Conservation (phyloP, 2,888 invertebrate species). For the Sinodicranocentrus sp. region DNA sequence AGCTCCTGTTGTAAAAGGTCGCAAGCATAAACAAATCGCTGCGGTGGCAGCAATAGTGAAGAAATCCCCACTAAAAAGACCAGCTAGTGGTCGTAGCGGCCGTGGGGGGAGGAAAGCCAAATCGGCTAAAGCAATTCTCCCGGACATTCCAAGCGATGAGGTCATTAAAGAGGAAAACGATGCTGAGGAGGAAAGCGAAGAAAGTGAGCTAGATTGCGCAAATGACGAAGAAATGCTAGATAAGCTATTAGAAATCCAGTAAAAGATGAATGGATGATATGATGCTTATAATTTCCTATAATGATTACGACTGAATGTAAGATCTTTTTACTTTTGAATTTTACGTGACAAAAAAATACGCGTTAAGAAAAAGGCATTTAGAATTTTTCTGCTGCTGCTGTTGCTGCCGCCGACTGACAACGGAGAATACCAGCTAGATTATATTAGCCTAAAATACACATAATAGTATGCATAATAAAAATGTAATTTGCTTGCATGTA, state of each 20-base stretch:
- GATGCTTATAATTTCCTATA: background rate
- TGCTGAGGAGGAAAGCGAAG: constrained; percentile 41
- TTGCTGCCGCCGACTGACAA: too few species aligned
- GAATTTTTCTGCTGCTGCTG: too few species aligned
- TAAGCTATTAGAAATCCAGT: constrained; percentile 50
- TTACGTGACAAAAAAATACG: constrained; percentile 37
- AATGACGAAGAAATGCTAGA: constrained; percentile 53
- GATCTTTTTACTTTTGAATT: constrained; percentile 61
- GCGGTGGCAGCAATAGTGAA: constrained; percentile 6
- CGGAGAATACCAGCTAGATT: constrained; percentile 47
- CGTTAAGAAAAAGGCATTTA: too few species aligned
- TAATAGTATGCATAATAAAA: constrained; percentile 8
- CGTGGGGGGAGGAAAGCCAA: background rate
- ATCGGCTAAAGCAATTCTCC: constrained; percentile 30
- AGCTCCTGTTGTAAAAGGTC: constrained; percentile 1
- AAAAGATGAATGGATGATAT: background rate
- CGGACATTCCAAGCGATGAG: constrained; percentile 48
- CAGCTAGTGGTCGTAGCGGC: background rate
- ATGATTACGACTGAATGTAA: constrained; percentile 52
- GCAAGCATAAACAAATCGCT: constrained; percentile 24
- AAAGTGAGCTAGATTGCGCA: constrained; percentile 54
- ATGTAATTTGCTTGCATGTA: constrained; percentile 31
- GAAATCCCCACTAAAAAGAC: constrained; percentile 44
- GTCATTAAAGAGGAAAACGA: constrained; percentile 49
- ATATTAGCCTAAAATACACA: constrained; percentile 31